These are phyloP conservation scores for Sarcoramphus papa DNA, from an alignment of 2,797 vertebrate species.

Conservation along the genomic window DNA sequence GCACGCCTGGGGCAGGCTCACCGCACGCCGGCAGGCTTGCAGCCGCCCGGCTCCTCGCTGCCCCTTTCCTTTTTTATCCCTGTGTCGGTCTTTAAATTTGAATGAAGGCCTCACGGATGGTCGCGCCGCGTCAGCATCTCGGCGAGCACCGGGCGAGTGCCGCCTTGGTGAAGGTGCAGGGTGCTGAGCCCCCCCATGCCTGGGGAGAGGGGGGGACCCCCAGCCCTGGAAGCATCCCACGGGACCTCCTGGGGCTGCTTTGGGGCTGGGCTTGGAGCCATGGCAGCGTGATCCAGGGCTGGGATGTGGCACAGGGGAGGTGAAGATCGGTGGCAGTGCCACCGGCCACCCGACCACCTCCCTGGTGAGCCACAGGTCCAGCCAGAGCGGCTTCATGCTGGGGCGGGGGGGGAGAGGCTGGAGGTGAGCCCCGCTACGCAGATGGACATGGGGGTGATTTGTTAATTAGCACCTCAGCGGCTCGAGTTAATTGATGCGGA, in stretches of 20 bases:
- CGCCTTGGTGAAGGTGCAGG: rapidly evolving
- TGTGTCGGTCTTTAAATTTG: background rate
- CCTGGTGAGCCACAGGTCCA: background rate
- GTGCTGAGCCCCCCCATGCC: rapidly evolving
- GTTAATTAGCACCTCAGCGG: background rate
- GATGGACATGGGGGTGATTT: rapidly evolving
- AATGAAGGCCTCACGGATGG: slow-evolving; percentile 40
- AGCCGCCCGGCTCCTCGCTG: background rate
- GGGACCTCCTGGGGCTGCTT: background rate
- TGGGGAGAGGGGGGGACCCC: background rate
- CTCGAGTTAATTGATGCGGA: background rate
- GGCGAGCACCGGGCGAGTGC: rapidly evolving
- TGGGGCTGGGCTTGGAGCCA: background rate
- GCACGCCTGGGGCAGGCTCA: background rate
- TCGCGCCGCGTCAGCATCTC: background rate
- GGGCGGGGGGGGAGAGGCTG: too few species aligned
- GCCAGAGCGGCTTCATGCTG: background rate
- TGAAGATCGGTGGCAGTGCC: background rate
- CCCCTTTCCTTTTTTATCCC: background rate
- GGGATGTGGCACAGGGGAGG: background rate
- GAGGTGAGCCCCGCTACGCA: rapidly evolving
- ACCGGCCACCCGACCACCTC: background rate
- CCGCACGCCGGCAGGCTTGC: rapidly evolving
- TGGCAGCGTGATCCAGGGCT: rapidly evolving
- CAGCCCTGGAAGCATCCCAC: background rate